Percentiles rank a stretch among this genome's conserved stretches.
Conservation (phyloP, 2,888 invertebrate species). For the Gandaritis pyraliata region DNA sequence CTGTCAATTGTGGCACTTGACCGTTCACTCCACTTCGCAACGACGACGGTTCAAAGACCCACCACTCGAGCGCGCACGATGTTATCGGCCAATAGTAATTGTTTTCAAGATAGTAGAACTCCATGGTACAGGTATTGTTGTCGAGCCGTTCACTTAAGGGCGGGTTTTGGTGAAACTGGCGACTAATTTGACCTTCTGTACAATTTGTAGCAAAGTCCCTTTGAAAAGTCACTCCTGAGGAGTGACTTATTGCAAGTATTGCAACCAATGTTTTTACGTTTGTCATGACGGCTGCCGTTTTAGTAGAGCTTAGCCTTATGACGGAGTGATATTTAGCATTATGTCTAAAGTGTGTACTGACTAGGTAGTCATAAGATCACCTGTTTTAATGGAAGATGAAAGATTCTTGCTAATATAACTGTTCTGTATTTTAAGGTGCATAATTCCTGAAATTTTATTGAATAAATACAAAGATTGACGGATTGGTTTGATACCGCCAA, state of each 20-base stretch:
- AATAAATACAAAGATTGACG: too few relatives aligned
- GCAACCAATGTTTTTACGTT: neutral
- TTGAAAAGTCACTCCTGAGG: too few relatives aligned
- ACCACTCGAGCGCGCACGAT: constrained; percentile 14
- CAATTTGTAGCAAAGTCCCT: too few relatives aligned
- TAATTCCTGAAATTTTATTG: too few relatives aligned
- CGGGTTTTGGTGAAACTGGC: neutral
- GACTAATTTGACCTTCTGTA: too few relatives aligned
- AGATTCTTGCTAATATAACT: too few relatives aligned
- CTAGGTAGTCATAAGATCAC: neutral
- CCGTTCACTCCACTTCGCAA: constrained; percentile 8
- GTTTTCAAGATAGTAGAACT: constrained; percentile 14
- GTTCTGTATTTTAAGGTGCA: too few relatives aligned
- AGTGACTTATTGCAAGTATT: too few relatives aligned
- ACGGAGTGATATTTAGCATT: neutral
- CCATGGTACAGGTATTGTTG: constrained; percentile 15
- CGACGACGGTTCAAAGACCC: constrained; percentile 13
- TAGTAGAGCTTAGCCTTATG: neutral
- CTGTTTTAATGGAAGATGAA: too few relatives aligned
- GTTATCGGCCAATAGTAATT: constrained; percentile 21
- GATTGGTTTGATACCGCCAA: too few relatives aligned
- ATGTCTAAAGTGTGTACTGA: neutral
- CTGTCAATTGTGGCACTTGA: constrained; percentile 20
- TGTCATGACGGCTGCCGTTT: neutral
- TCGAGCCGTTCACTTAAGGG: constrained; percentile 8